Conservation (phyloP, 2,113 vertebrate species). For the Panurus biarmicus region DNA sequence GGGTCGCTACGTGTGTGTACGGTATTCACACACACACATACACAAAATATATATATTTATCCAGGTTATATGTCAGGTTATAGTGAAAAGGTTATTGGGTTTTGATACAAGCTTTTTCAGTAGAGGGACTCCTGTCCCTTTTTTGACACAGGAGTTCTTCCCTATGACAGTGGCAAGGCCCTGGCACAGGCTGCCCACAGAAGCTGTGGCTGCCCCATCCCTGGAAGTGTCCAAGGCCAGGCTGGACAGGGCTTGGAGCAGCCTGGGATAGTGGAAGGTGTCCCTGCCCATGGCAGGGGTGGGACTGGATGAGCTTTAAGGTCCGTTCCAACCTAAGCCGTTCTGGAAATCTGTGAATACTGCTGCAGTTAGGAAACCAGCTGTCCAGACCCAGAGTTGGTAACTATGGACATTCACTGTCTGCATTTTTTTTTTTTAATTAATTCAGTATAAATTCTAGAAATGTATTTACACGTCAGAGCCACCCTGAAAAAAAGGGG, state of each 20-base stretch:
- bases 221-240: background rate
- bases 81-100: fast-evolving
- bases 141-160: background rate
- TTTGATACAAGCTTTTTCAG: background rate
- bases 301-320: background rate
- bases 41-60: no score
- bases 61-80: no score
- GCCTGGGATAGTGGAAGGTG: fast-evolving
- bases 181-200: background rate
- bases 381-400: background rate
- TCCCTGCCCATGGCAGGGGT: background rate
- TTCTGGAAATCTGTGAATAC: background rate
- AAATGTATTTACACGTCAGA: background rate
- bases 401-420: background rate
- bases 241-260: fast-evolving
- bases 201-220: background rate
- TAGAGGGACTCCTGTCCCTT: no score
- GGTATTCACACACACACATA: no score
- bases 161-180: fast-evolving
- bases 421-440: background rate
- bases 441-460: background rate
- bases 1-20: fast-evolving
- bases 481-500: fast-evolving
- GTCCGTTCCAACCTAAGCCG: background rate
- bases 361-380: background rate